Evolutionary conservation across 2,888 invertebrate species (phyloP).

Genomic region (Serrognathus titanus): DNA sequence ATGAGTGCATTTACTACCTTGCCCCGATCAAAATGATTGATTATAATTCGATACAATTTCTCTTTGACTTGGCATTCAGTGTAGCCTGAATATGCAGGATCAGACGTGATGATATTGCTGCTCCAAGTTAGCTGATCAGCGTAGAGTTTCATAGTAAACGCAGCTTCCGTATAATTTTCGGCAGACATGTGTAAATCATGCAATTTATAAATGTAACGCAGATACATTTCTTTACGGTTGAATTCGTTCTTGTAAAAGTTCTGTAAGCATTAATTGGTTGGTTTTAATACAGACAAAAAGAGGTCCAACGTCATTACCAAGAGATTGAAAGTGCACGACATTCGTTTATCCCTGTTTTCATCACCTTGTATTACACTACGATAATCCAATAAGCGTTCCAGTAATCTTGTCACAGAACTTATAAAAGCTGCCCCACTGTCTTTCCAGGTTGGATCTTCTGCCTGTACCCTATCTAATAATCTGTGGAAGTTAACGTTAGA

Average conservation of each 20-base stretch:
- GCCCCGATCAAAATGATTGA: conserved; percentile 90
- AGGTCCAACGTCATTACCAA: conserved; percentile 57
- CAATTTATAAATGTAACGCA: conserved; percentile 91
- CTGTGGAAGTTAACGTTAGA: conserved; percentile 47
- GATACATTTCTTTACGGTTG: conserved; percentile 92
- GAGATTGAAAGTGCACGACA: conserved; percentile 95
- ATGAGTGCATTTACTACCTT: conserved; percentile 57
- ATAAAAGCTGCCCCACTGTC: conserved; percentile 91
- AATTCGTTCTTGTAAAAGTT: conserved; percentile 97
- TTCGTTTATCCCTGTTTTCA: conserved; percentile 90
- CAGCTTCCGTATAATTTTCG: conserved; percentile 92
- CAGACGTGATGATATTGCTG: conserved; percentile 62
- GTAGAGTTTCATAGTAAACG: conserved; percentile 90
- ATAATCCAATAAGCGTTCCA: conserved; percentile 89
- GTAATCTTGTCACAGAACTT: conserved; percentile 81
- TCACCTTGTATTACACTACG: conserved; percentile 93
- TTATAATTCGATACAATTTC: conserved; percentile 80
- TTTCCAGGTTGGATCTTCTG: conserved; percentile 83
- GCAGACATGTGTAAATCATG: conserved; percentile 88
- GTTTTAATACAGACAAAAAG: background rate
- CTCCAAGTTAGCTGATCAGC: conserved; percentile 88
- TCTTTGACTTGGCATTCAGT: conserved; percentile 90
- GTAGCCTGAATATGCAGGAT: conserved; percentile 69
- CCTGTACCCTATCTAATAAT: conserved; percentile 79
- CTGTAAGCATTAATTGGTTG: conserved; percentile 48